Percentiles rank a stretch among this genome's conserved stretches.
phyloP scores from a whole-genome alignment of 2,797 vertebrate species.

The Sternarchorhynchus goeldii region DNA sequence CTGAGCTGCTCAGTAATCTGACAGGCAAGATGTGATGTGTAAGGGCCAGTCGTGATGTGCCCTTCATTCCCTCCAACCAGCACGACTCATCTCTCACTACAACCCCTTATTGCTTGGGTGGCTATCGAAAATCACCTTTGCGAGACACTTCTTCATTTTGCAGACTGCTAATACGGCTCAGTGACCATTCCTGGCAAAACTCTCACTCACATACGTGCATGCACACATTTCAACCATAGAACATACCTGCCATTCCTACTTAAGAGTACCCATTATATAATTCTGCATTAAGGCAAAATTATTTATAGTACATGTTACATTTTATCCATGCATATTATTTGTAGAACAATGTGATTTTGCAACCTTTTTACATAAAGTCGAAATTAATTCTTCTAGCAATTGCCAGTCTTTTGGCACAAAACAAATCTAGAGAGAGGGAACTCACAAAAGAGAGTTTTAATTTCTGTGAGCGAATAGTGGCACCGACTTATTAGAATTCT shows the following conservation, averaged over 20 bases:
- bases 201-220: not conserved
- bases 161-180: conserved; percentile 36
- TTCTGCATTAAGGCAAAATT: conserved; percentile 16
- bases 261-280: not conserved
- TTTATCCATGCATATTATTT: conserved; percentile 22
- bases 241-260: not conserved
- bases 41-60: conserved; percentile 25
- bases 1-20: conserved; percentile 37
- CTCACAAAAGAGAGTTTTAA: conserved; percentile 37
- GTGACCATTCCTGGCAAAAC: conserved; percentile 15
- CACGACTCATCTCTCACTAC: conserved; percentile 9
- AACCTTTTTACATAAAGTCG: conserved; percentile 3
- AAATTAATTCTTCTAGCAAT: conserved; percentile 29
- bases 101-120: conserved; percentile 13
- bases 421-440: conserved; percentile 38
- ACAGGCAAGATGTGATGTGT: conserved; percentile 44
- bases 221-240: not conserved
- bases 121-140: conserved; percentile 27
- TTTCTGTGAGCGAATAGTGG: conserved; percentile 35
- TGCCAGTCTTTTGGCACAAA: conserved; percentile 30
- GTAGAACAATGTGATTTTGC: conserved; percentile 19
- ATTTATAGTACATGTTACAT: not conserved
- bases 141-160: not conserved
- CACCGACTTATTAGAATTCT: conserved; percentile 47
- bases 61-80: conserved; percentile 13